Evolutionary conservation across 2,888 invertebrate genomes (phyloP), one percentile per base, ranked within the genome.

Genomic region (Fabriciana adippe): DNA sequence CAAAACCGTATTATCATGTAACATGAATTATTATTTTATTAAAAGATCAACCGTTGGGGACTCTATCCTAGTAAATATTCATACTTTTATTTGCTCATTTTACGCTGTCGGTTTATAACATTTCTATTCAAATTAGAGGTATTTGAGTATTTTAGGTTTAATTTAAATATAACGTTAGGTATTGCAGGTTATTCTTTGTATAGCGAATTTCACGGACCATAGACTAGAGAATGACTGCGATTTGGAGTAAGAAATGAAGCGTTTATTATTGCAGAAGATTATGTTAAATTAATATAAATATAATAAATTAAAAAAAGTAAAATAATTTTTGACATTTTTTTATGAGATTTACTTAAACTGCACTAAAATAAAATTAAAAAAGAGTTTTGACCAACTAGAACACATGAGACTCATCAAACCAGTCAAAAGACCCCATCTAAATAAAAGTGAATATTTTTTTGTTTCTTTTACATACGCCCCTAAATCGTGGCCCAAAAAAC

Each of bases 71-170:
- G 41, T n/a, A 59, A n/a, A 31, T 41, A n/a, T n/a, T 16, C 4
- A 55, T 31, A 13, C 50, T 41, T 56, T 41, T 41, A 56, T 60
- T 16, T 31, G 15, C 31, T 50, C n/a, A 60, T 31, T 31, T 31
- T n/a, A 50, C n/a, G 14, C 31, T 48, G 3, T 18, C 21, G 15
- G 50, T 6, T 60, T 31, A 16, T 26, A 50, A 50, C 48, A 31
- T 60, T 57, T 57, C 56, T 57, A 57, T 57, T 47, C 21, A 57
- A 57, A 57, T 47, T 15, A 57, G 21, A 60, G n/a, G 13, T 5
- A 50, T 60, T 60, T 13, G 3, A 50, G 16, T 48, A n/a, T 26
- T 50, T 60, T 13, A 50, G 50, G 11, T 60, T 60, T 60, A 60
- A 50, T 50, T 50, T 50, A 50, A 50, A 50, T 60, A 50, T 21